Evolutionary conservation across 2,797 vertebrate genomes (phyloP), one percentile per base, ranked within the genome.

Genomic region (Galaxias olidus): DNA sequence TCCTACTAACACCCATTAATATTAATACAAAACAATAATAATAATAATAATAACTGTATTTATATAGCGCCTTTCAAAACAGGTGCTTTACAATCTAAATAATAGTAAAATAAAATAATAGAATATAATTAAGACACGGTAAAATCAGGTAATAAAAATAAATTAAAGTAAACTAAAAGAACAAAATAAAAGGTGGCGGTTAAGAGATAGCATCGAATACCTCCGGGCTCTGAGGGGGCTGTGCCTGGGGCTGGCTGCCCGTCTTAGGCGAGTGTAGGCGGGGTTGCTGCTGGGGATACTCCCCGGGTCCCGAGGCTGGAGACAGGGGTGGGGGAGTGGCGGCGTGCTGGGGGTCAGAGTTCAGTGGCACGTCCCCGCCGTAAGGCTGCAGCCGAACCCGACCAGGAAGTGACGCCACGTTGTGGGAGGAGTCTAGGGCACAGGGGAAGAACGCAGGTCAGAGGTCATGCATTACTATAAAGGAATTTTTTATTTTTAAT

Each of bases 351-450:
- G 77, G 76, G 46, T 73, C 79, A 57, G 77, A 66, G 14, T 62
- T 74, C 41, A 71, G 6, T 0, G 86, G 81, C 1, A 54, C 59
- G 4, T 85, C 70, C 61, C 78, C 47, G 1, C 50, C 58, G 0
- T 58, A 69, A 1, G 70, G 40, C 0, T 69, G 64, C 15, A 47
- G 68, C 18, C 56, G 64, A 11, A 54, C 49, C 12, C 15, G 74
- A 45, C n/a, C 67, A 8, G 44, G 61, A 6, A 53, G 51, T 44
- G 12, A 20, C 72, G 30, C 1, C 56, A 7, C 73, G 53, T 1
- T 78, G 75, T 52, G 71, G 78, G 13, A 69, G 57, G 18, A 9
- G 59, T 62, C 79, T 15, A 47, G 61, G 59, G 82, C 56, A 46
- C 82, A 70, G 1, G 81, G 72, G 12, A 43, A 73, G 4, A 59